A percentile compares a stretch with the other conserved stretches of the same genome.
Evolutionary conservation across 2,797 vertebrate genomes (phyloP).

Genomic region (Enteromius mattozi): DNA sequence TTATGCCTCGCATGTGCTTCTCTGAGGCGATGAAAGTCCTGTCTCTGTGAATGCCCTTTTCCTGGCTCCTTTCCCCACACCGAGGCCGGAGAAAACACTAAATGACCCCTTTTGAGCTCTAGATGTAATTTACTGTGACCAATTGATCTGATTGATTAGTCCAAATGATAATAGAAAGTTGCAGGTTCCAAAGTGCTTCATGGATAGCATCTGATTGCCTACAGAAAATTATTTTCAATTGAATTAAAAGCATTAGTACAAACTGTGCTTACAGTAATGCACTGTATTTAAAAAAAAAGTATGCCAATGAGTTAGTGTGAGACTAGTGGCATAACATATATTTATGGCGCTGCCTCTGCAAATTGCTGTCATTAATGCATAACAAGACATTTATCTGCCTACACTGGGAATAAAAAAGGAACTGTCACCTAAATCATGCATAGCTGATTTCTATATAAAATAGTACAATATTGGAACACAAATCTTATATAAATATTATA

Average conservation of each 20-base stretch:
- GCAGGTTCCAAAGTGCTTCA: not conserved
- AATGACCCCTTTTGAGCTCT: constrained; percentile 22
- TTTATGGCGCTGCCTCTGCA: not conserved
- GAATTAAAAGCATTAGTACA: not conserved
- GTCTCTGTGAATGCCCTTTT: constrained; percentile 43
- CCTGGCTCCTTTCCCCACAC: constrained; percentile 18
- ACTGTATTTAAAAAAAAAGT: not conserved
- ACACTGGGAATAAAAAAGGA: not conserved
- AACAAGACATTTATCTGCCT: not conserved
- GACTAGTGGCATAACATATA: not conserved
- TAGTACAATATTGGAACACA: not conserved
- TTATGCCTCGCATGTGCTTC: constrained; percentile 43
- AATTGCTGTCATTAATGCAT: constrained; percentile 2
- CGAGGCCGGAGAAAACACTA: constrained; percentile 20
- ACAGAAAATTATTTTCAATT: not conserved
- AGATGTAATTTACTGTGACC: not conserved
- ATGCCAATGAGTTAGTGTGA: not conserved
- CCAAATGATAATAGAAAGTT: not conserved
- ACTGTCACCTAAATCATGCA: not conserved
- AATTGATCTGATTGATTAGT: not conserved
- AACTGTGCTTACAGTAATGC: not conserved
- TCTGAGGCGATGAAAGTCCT: constrained; percentile 24
- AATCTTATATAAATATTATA: not conserved
- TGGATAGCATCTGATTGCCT: not conserved
- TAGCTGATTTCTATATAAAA: not conserved